Evolutionary conservation across 1,140 invertebrate species (phyloP).

Genomic region (Dolichoris vasculosae): DNA sequence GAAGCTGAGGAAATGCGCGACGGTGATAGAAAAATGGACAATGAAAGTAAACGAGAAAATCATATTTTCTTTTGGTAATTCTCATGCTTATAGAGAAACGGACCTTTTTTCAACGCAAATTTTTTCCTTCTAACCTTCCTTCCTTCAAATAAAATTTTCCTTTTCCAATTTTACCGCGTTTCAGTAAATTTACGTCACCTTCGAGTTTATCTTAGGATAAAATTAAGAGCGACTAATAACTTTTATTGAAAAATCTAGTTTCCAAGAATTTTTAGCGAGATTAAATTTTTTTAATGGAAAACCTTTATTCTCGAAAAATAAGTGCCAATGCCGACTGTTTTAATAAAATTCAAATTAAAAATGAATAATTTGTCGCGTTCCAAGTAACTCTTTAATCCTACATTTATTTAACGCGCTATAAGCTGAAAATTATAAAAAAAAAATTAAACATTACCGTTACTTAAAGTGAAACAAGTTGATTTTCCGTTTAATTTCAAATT

Average conservation of each 20-base stretch:
- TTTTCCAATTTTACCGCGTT: not conserved
- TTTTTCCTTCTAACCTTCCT: not conserved
- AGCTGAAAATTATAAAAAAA: not conserved
- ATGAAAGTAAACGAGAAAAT: conserved; percentile 25
- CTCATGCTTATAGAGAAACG: not conserved
- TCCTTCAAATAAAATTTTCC: not conserved
- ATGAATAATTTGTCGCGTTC: not conserved
- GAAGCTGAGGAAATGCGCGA: not conserved
- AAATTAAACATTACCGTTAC: not conserved
- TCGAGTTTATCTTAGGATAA: not conserved
- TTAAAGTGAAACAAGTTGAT: not conserved
- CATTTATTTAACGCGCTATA: not conserved
- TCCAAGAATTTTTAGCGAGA: not conserved
- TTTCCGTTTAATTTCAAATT: conserved; percentile 22
- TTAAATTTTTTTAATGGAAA: conserved; percentile 18
- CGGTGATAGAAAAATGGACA: not conserved
- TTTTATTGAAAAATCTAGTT: not conserved
- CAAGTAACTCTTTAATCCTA: not conserved
- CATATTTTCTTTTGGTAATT: conserved; percentile 3
- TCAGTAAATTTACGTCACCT: not conserved
- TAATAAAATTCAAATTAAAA: not conserved
- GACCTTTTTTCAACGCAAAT: not conserved
- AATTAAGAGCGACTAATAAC: not conserved
- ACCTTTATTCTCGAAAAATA: conserved; percentile 6
- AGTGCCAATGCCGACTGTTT: conserved; percentile 12